A percentile compares a stretch with the other conserved stretches of the same genome.
Evolutionary conservation across 2,888 invertebrate species (phyloP).

Genomic region (Neocrepidodera transversa): DNA sequence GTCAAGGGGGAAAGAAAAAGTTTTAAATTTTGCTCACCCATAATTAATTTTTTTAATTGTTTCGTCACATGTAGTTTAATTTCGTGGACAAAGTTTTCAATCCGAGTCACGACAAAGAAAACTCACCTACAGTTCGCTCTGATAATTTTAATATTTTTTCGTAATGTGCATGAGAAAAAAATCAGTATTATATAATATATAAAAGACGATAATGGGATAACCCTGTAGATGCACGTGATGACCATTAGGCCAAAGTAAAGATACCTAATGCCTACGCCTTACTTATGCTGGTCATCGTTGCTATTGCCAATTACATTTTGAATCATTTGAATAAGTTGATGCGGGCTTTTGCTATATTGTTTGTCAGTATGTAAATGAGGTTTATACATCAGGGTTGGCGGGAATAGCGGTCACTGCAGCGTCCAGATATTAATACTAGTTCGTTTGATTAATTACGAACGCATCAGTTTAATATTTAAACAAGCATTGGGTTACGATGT

Average conservation of each 20-base stretch:
- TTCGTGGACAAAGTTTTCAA: too few species aligned
- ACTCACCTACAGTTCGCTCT: neutral
- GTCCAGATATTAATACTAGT: conserved; percentile 54
- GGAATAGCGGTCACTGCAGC: conserved; percentile 49
- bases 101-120: too few species aligned
- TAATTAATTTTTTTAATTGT: too few species aligned
- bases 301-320: conserved; percentile 54
- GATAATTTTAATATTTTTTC: neutral
- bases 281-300: conserved; percentile 56
- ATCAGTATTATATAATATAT: neutral
- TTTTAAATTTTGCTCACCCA: too few species aligned
- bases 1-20: too few species aligned
- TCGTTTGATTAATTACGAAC: conserved; percentile 53
- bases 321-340: conserved; percentile 53
- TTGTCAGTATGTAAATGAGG: conserved; percentile 54
- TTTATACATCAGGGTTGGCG: conserved; percentile 48
- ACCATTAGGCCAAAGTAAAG: conserved; percentile 50
- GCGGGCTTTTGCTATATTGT: conserved; percentile 54
- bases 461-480: conserved; percentile 35
- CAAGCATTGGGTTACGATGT: conserved; percentile 12
- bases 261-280: conserved; percentile 43
- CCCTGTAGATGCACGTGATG: conserved; percentile 47
- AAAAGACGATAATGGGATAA: neutral
- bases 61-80: too few species aligned
- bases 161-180: neutral